Evolutionary conservation across 2,797 vertebrate genomes (phyloP).

Genomic region (Mus spretus): DNA sequence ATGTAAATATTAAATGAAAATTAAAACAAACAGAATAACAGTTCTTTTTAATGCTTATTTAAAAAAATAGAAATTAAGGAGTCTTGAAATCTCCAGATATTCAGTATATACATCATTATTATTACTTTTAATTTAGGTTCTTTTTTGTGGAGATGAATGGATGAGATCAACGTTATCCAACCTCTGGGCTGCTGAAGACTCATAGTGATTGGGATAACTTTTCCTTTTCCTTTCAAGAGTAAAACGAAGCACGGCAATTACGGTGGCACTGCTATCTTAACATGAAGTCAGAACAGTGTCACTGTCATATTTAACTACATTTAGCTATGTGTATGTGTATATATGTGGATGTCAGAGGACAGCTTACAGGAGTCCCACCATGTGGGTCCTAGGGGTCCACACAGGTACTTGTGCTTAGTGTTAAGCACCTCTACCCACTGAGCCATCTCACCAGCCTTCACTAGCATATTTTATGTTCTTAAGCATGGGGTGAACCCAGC

Average conservation of each 20-base stretch:
- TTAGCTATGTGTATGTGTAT: too few relatives aligned
- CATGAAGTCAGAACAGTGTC: not conserved
- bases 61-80: constrained; percentile 45
- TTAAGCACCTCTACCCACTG: not conserved
- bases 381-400: not conserved
- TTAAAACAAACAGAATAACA: constrained; percentile 61
- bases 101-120: not conserved
- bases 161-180: constrained; percentile 27
- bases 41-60: constrained; percentile 43
- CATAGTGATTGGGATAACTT: not conserved
- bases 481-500: not conserved
- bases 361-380: not conserved
- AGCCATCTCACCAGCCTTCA: not conserved
- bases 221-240: not conserved
- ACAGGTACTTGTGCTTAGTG: not conserved
- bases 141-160: not conserved
- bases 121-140: not conserved
- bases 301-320: not conserved
- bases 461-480: not conserved
- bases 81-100: constrained; percentile 40
- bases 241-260: constrained; percentile 50
- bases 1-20: constrained; percentile 45
- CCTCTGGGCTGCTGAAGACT: not conserved
- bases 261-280: not conserved
- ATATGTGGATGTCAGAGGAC: not conserved